phyloP scores from a whole-genome alignment of 2,113 vertebrate genomes.

The Thymallus thymallus region DNA sequence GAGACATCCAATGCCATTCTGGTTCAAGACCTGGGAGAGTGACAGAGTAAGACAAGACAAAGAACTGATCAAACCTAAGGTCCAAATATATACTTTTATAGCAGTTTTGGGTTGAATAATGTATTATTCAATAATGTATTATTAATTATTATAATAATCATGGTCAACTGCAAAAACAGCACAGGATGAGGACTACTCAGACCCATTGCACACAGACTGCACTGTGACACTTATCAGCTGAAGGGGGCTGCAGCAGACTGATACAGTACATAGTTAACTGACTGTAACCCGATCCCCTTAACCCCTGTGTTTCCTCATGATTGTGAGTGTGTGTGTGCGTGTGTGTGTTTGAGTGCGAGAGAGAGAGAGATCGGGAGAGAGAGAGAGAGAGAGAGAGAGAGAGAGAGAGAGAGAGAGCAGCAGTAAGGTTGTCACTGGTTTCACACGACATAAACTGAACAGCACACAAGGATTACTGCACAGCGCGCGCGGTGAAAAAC shows the following conservation, averaged over 20 bases:
- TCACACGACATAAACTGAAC: neutral
- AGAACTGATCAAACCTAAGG: neutral
- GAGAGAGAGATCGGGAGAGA: neutral
- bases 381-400: neutral
- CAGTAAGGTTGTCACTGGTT: neutral
- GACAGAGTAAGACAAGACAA: neutral
- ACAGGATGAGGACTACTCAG: neutral
- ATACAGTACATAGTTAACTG: neutral
- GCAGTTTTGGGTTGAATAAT: too few relatives aligned
- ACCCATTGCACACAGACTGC: neutral
- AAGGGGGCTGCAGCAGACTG: neutral
- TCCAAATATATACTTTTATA: neutral
- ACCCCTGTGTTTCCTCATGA: neutral
- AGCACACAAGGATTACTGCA: neutral
- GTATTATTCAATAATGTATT: too few relatives aligned
- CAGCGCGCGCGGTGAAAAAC: too few relatives aligned
- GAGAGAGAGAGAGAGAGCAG: neutral
- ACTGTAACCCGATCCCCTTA: neutral
- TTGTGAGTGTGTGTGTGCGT: neutral
- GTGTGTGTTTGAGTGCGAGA: neutral
- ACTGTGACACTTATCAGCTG: neutral
- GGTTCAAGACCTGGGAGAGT: slow-evolving; percentile 32
- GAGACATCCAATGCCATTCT: slow-evolving; percentile 66
- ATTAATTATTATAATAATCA: too few relatives aligned
- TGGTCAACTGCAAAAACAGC: neutral